Conservation (phyloP, 1,140 invertebrate genomes). For the Pogonomyrmex californicus region DNA sequence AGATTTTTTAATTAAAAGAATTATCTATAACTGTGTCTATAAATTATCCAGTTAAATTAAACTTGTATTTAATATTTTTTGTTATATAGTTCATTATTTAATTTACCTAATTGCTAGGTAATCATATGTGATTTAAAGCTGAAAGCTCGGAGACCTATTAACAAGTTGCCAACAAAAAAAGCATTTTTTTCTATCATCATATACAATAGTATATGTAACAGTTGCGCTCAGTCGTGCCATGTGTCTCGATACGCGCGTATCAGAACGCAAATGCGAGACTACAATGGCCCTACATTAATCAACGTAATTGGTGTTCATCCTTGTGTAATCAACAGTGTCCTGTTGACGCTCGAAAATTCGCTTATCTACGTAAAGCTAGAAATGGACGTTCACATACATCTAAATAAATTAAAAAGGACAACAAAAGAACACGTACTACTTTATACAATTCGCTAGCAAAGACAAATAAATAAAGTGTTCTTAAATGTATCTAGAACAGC, state of each 20-base stretch:
- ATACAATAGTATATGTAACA: constrained; percentile 87
- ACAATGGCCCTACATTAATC: constrained; percentile 85
- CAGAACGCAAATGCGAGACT: constrained; percentile 72
- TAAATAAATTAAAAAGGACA: constrained; percentile 74
- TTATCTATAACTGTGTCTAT: constrained; percentile 1
- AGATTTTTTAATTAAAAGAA: constrained; percentile 43
- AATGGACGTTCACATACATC: constrained; percentile 80
- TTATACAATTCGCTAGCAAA: constrained; percentile 70
- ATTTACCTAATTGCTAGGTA: constrained; percentile 70
- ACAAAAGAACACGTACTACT: constrained; percentile 69
- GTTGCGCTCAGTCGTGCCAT: constrained; percentile 84
- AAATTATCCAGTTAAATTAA: constrained; percentile 10
- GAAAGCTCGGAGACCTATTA: constrained; percentile 82
- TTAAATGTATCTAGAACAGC: constrained; percentile 62
- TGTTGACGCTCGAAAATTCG: constrained; percentile 84
- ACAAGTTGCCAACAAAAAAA: constrained; percentile 82
- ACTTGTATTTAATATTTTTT: constrained; percentile 21
- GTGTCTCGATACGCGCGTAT: constrained; percentile 71
- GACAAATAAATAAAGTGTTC: constrained; percentile 73
- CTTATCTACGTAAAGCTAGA: constrained; percentile 85
- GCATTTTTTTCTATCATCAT: constrained; percentile 80
- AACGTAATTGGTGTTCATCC: constrained; percentile 87
- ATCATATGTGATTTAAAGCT: constrained; percentile 77
- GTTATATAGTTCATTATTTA: constrained; percentile 61
- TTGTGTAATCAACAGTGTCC: constrained; percentile 86